Evolutionary conservation across 35 echinoderm and acorn worm genomes (phyloP).

Genomic region (Acanthaster planci): DNA sequence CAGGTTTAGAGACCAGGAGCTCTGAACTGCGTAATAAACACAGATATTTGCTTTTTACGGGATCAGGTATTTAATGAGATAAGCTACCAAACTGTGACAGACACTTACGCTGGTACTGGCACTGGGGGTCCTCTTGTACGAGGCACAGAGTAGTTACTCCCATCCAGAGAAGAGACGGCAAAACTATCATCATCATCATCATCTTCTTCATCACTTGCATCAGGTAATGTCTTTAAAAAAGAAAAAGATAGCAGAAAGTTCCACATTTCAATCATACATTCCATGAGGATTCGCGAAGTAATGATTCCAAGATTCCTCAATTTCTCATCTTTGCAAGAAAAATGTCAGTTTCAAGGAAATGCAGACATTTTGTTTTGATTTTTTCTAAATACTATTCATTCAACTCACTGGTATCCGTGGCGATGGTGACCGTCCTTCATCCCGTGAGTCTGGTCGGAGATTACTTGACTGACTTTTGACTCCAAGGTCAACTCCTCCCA

Average conservation of each 20-base stretch:
- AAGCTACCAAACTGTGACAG: neutral
- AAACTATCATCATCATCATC: slow-evolving; percentile 86
- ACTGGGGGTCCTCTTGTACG: slow-evolving; percentile 29
- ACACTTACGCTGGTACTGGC: slow-evolving; percentile 38
- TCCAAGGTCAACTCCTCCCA: slow-evolving; percentile 77
- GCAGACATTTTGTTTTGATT: neutral
- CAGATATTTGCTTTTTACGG: too few relatives aligned
- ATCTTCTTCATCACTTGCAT: slow-evolving; percentile 62
- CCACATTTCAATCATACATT: neutral
- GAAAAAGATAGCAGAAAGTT: neutral
- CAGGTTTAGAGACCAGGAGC: too few relatives aligned
- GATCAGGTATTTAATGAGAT: too few relatives aligned
- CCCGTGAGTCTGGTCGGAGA: slow-evolving; percentile 45
- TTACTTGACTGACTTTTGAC: slow-evolving; percentile 37
- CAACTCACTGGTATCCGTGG: slow-evolving; percentile 89
- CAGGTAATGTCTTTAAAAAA: slow-evolving; percentile 76
- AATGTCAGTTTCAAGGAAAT: neutral
- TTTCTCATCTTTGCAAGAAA: neutral
- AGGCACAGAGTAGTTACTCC: slow-evolving; percentile 50
- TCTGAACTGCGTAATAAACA: too few relatives aligned
- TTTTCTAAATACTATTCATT: neutral
- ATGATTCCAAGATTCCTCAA: neutral
- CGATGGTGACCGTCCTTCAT: slow-evolving; percentile 53
- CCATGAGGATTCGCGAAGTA: too few relatives aligned
- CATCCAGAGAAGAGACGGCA: slow-evolving; percentile 78